A percentile compares a stretch with the other conserved stretches of the same genome.
These are phyloP conservation scores for Aurelia sp. DNA, from an alignment of 30 jellyfish, hydroid and myxozoan species.

Conservation along the genomic window DNA sequence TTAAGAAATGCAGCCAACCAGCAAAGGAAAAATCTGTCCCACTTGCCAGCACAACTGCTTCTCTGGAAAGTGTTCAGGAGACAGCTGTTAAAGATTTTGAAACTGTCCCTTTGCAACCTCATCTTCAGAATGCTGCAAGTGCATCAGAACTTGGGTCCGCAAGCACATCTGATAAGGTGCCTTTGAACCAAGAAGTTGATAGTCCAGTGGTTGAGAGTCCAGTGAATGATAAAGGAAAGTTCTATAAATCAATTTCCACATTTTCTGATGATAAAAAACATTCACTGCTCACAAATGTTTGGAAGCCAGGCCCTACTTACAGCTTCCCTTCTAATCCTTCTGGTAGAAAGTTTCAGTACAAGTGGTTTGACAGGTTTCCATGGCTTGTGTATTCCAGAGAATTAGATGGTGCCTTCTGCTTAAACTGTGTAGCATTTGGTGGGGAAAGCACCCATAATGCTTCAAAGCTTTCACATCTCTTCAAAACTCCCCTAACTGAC, in stretches of 20 bases:
- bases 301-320: too few species aligned
- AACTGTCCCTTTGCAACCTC: too few species aligned
- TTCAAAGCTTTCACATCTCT: conserved; percentile 12
- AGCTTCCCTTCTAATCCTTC: too few species aligned
- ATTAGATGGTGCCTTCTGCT: conserved; percentile 78
- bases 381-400: conserved; percentile 67
- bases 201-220: too few species aligned
- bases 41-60: neutral
- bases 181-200: too few species aligned
- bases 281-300: too few species aligned
- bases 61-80: neutral
- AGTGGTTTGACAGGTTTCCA: too few species aligned
- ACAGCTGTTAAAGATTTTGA: neutral
- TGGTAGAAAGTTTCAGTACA: too few species aligned
- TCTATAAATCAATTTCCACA: too few species aligned
- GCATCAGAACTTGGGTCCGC: conserved; percentile 8
- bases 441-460: conserved; percentile 34
- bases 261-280: too few species aligned
- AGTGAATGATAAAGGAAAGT: too few species aligned
- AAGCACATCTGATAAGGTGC: conserved; percentile 35
- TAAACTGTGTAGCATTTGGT: conserved; percentile 61
- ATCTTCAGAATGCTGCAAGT: neutral
- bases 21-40: neutral
- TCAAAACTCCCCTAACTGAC: conserved; percentile 33
- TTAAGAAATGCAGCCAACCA: neutral